These are phyloP conservation scores for Raillietiella orientalis DNA, from an alignment of 2,888 invertebrate species.

Conservation along the genomic window DNA sequence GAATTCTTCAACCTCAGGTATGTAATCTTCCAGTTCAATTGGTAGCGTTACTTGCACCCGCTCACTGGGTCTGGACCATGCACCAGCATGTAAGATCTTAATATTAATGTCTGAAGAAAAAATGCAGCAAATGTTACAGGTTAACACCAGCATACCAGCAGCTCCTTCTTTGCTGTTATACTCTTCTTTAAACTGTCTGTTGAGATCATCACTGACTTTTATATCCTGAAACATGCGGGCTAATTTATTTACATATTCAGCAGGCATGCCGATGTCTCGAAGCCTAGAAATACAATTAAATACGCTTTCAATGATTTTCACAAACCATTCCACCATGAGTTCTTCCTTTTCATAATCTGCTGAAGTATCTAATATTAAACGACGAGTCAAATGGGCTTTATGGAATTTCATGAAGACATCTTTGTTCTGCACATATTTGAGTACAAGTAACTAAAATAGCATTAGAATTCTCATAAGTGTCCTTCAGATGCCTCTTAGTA, in stretches of 20 bases:
- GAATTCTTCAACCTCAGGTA: slow-evolving; percentile 95
- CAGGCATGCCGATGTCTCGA: slow-evolving; percentile 95
- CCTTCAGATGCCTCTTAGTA: too few relatives aligned
- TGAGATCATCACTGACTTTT: slow-evolving; percentile 86
- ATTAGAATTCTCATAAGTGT: background rate
- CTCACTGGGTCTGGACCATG: slow-evolving; percentile 87
- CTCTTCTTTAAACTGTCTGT: slow-evolving; percentile 45
- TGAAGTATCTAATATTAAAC: slow-evolving; percentile 84
- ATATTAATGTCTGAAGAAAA: slow-evolving; percentile 36
- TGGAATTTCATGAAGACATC: slow-evolving; percentile 99
- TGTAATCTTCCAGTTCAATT: slow-evolving; percentile 88
- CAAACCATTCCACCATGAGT: slow-evolving; percentile 84
- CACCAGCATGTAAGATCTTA: slow-evolving; percentile 91
- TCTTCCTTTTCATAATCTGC: slow-evolving; percentile 98
- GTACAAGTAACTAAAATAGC: slow-evolving; percentile 30
- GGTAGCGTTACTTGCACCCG: slow-evolving; percentile 83
- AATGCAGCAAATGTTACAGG: background rate
- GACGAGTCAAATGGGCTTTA: slow-evolving; percentile 81
- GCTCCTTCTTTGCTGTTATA: background rate
- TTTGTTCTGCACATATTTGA: slow-evolving; percentile 97
- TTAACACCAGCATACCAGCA: background rate
- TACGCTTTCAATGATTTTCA: slow-evolving; percentile 2
- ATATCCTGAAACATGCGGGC: slow-evolving; percentile 96
- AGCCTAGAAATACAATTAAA: slow-evolving; percentile 12
- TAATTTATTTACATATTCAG: slow-evolving; percentile 92